Base-by-base conservation (phyloP, 2,888 invertebrate species). In the Pyrrhia umbra region DNA sequence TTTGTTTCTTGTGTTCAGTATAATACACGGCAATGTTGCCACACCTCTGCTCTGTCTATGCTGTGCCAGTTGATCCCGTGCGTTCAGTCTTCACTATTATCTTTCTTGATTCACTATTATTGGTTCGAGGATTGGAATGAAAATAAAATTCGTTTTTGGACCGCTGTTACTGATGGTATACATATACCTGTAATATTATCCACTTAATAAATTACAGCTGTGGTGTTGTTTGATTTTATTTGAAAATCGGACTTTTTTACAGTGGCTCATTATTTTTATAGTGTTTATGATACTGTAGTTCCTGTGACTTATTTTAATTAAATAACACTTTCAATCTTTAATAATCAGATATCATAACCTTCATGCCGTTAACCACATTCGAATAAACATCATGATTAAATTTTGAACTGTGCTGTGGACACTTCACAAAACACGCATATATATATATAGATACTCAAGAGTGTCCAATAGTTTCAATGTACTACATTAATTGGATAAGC, bases 71-170 rank as follows among this genome's bases (percentile, higher is more conserved):
- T 80, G 83, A 81, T 84, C 83, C 80, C 83, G 68, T 64, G 54
- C 67, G 70, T 68, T 82, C 83, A 85, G 83, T 85, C 85, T 82
- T 82, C 75, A 68, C 79, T 69, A 61, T 72, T 55, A 71, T 67
- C 61, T 70, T 70, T 75, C 51, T 74, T 82, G 72, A 77, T 79
- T 79, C 76, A 80, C 71, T 69, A 70, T 66, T 82, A 55, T 67
- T 73, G 79, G 77, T 78, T 80, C 75, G 72, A 79, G 77, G 74
- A 75, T 79, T 50, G 66, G 74, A 71, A 72, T 80, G 76, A 85
- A 85, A 83, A 77, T 78, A 87, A 86, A 87, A 68, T 77, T 90
- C 88, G 88, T 75, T 50, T 65, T 80, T 80, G 80, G 81, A 80
- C 80, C 80, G 20, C 80, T 62, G 75, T 80, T 80, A 57, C 64